Percentiles rank a stretch among this genome's conserved stretches.
These are phyloP conservation scores for Rambutsinella grinnellia DNA, from an alignment of 2,888 invertebrate genomes.

Conservation along the genomic window DNA sequence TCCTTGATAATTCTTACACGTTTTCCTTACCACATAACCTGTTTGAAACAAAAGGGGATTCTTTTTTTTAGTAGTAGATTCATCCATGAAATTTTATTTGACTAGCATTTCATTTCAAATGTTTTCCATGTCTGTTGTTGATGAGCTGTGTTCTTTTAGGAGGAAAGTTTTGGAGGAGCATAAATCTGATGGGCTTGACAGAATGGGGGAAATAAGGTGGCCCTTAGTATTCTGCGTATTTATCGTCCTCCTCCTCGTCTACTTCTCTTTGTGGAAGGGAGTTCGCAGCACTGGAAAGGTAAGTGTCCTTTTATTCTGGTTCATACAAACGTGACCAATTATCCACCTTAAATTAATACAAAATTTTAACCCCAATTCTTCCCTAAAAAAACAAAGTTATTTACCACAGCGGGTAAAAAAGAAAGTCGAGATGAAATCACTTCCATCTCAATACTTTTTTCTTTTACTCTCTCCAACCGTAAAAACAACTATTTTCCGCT, in stretches of 20 bases:
- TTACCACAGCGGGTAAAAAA: no score
- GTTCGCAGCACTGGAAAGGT: slow-evolving; percentile 94
- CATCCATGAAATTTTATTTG: neutral
- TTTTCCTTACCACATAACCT: neutral
- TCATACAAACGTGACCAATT: neutral
- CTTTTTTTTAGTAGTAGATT: neutral
- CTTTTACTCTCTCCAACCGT: no score
- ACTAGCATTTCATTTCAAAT: no score
- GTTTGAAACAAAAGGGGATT: no score
- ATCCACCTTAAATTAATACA: neutral
- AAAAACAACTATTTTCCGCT: neutral
- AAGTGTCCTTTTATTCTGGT: neutral
- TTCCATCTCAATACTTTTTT: no score
- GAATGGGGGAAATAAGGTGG: slow-evolving; percentile 91
- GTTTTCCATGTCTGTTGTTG: no score
- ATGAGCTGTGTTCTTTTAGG: slow-evolving; percentile 73
- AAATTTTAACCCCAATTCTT: no score
- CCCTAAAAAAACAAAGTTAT: no score
- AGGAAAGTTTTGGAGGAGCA: slow-evolving; percentile 89
- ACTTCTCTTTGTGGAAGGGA: slow-evolving; percentile 97
- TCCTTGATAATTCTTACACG: no score
- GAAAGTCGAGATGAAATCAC: no score
- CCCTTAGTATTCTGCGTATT: slow-evolving; percentile 90
- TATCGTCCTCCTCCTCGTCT: slow-evolving; percentile 91
- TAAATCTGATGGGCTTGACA: slow-evolving; percentile 84